Conservation (phyloP, 2,888 invertebrate genomes). For the Morinoia aosen region DNA sequence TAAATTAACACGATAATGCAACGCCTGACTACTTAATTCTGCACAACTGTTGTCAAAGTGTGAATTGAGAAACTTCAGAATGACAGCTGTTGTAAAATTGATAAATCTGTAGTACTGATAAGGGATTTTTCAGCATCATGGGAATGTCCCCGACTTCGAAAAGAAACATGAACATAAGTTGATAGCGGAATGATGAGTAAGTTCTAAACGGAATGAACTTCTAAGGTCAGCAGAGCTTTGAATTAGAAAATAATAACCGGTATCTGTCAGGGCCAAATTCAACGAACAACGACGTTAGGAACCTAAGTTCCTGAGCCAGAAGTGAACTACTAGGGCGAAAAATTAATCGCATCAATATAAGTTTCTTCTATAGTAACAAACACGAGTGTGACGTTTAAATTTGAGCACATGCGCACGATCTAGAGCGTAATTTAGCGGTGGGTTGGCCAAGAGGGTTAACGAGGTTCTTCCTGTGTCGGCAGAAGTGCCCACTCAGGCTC, state of each 20-base stretch:
- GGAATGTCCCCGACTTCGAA: not conserved
- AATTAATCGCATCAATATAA: not conserved
- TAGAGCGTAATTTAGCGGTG: not conserved
- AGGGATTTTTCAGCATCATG: too few species aligned
- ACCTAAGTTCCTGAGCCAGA: not conserved
- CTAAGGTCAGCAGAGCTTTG: not conserved
- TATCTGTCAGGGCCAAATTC: not conserved
- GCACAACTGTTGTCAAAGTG: not conserved
- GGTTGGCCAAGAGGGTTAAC: not conserved
- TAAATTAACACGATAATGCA: not conserved
- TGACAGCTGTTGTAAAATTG: not conserved
- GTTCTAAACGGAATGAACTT: not conserved
- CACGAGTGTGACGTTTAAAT: not conserved
- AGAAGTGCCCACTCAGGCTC: slow-evolving; percentile 12
- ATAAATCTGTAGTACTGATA: too few species aligned
- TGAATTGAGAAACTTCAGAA: not conserved
- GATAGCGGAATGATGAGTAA: not conserved
- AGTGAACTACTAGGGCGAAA: not conserved
- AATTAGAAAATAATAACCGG: not conserved
- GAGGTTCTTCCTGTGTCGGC: not conserved
- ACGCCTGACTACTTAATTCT: not conserved
- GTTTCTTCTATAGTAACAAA: not conserved
- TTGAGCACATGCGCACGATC: not conserved
- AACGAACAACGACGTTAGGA: not conserved
- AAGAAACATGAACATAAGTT: not conserved